Conservation (phyloP, 2,888 invertebrate species). For the Leptopterna dolabrata region DNA sequence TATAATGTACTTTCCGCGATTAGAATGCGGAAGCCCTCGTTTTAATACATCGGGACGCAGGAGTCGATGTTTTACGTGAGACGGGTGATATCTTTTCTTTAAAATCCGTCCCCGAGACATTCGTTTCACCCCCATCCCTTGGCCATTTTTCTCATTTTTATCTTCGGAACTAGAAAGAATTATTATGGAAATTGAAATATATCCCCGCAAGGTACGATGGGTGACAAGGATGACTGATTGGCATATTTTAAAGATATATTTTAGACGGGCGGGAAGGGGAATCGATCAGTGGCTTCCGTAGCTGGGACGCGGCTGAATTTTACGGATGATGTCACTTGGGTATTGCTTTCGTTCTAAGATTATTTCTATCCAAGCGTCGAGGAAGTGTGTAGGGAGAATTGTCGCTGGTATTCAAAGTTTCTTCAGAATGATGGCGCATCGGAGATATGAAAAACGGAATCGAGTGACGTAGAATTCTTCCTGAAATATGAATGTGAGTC, state of each 20-base stretch:
- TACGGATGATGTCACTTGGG: constrained; percentile 12
- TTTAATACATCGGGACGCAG: background rate
- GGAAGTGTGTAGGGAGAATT: background rate
- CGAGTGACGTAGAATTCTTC: too few relatives aligned
- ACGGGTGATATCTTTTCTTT: background rate
- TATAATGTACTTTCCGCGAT: too few relatives aligned
- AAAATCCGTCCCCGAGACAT: background rate
- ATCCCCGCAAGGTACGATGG: background rate
- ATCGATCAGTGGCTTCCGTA: background rate
- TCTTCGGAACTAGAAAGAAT: background rate
- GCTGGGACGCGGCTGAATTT: background rate
- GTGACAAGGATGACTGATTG: constrained; percentile 36
- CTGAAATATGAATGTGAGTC: too few relatives aligned
- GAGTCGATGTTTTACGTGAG: background rate
- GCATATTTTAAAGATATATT: constrained; percentile 42
- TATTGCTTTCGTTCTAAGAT: background rate
- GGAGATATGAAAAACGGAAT: too few relatives aligned
- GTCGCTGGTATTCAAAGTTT: background rate
- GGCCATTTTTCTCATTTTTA: background rate
- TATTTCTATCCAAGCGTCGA: background rate
- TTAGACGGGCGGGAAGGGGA: background rate
- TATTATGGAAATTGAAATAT: constrained; percentile 15
- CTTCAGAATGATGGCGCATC: too few relatives aligned
- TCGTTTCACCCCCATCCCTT: background rate
- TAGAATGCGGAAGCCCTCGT: background rate